Conservation (phyloP, 2,888 invertebrate genomes). For the Chesias legatella region DNA sequence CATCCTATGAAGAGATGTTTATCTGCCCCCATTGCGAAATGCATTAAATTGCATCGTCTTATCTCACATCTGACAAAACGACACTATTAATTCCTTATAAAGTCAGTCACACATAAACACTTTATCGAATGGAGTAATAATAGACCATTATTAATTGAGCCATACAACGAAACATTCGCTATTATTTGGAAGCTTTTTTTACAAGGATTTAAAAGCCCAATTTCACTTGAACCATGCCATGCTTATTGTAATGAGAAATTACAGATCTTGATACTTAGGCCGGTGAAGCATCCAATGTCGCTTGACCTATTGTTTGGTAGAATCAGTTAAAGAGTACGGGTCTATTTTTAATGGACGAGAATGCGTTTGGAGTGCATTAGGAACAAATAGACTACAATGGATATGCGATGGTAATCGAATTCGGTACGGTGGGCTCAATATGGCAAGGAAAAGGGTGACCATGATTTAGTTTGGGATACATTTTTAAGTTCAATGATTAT, state of each 20-base stretch:
- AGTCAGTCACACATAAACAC: constrained; percentile 57
- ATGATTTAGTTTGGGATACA: constrained; percentile 12
- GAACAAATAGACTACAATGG: constrained; percentile 57
- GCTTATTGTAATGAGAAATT: constrained; percentile 1
- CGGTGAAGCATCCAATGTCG: constrained; percentile 21
- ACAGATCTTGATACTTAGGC: constrained; percentile 15
- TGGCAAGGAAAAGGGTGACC: constrained; percentile 37
- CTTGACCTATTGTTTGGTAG: constrained; percentile 28
- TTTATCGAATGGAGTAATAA: constrained; percentile 24
- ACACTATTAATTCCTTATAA: constrained; percentile 43
- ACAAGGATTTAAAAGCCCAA: constrained; percentile 11
- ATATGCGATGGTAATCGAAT: constrained; percentile 62
- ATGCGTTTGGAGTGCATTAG: constrained; percentile 49
- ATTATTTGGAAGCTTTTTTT: constrained; percentile 29
- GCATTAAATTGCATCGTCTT: constrained; percentile 39
- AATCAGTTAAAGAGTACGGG: constrained; percentile 27
- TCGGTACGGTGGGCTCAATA: constrained; percentile 46
- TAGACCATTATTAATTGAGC: constrained; percentile 34
- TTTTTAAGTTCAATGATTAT: neutral
- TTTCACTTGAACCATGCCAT: constrained; percentile 5
- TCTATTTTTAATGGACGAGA: constrained; percentile 34
- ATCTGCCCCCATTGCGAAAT: constrained; percentile 26
- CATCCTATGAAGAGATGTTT: constrained; percentile 9
- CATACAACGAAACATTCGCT: constrained; percentile 25
- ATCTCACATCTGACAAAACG: constrained; percentile 36